Percentiles rank a stretch among this genome's conserved stretches.
Evolutionary conservation across 1,140 invertebrate genomes (phyloP).

Genomic region (Ganaspis sp.): DNA sequence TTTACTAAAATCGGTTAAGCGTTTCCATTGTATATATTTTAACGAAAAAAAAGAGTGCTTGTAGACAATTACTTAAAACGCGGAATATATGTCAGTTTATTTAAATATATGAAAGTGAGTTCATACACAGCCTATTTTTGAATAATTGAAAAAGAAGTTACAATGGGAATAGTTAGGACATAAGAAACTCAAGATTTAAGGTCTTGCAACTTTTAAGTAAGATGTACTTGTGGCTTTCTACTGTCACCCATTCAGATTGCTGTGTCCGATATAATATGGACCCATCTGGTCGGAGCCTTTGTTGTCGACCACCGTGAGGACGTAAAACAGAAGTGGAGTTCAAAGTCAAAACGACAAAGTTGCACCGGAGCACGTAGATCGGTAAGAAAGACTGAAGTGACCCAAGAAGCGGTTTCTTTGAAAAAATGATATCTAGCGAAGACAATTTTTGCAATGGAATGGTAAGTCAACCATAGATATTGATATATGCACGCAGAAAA

Average conservation of each 20-base stretch:
- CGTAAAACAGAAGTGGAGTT: slow-evolving; percentile 44
- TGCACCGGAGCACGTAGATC: slow-evolving; percentile 54
- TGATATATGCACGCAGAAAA: too few relatives aligned
- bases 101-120: too few relatives aligned
- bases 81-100: too few relatives aligned
- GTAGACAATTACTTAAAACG: too few relatives aligned
- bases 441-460: slow-evolving; percentile 16
- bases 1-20: too few relatives aligned
- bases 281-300: slow-evolving; percentile 53
- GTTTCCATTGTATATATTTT: too few relatives aligned
- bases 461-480: too few relatives aligned
- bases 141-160: not conserved
- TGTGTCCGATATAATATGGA: slow-evolving; percentile 50
- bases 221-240: slow-evolving; percentile 28
- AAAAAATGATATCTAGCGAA: slow-evolving; percentile 34
- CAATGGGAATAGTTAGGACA: not conserved
- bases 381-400: slow-evolving; percentile 35
- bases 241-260: slow-evolving; percentile 61
- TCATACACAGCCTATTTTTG: too few relatives aligned
- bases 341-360: slow-evolving; percentile 47
- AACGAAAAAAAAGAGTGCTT: too few relatives aligned
- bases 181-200: not conserved
- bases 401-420: slow-evolving; percentile 39
- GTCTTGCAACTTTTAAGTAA: slow-evolving; percentile 7
- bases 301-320: slow-evolving; percentile 39